Conservation (phyloP, 2,797 vertebrate genomes). For the Rhinatrema bivittatum region DNA sequence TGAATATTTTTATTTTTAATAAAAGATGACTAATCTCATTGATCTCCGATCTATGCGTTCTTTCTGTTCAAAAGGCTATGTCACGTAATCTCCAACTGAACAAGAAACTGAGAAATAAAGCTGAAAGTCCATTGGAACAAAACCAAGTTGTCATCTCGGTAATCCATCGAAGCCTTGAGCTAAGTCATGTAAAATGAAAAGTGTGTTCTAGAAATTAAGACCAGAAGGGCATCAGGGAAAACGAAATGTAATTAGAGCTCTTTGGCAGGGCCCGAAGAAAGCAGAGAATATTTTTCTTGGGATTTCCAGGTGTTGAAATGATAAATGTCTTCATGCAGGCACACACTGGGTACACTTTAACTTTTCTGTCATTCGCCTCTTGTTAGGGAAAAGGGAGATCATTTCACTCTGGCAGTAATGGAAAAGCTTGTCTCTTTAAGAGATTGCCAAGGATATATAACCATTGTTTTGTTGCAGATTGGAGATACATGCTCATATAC, state of each 20-base stretch:
- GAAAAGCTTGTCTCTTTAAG: too few species aligned
- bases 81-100: neutral
- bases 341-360: neutral
- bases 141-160: neutral
- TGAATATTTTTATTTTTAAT: too few species aligned
- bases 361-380: neutral
- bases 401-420: too few species aligned
- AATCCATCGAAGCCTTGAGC: neutral
- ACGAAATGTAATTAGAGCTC: neutral
- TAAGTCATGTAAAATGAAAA: neutral
- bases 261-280: too few species aligned
- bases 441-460: too few species aligned
- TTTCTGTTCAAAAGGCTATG: neutral
- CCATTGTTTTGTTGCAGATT: too few species aligned
- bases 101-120: slow-evolving; percentile 1
- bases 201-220: neutral
- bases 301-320: slow-evolving; percentile 3
- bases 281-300: neutral
- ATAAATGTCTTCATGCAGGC: neutral
- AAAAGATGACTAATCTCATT: too few species aligned
- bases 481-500: too few species aligned
- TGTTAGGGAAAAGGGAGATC: neutral
- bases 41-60: too few species aligned
- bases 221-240: neutral
- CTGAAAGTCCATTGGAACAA: neutral